A percentile compares a stretch with the other conserved stretches of the same genome.
Evolutionary conservation across 2,797 vertebrate genomes (phyloP).

Genomic region (Sebastes umbrosus): DNA sequence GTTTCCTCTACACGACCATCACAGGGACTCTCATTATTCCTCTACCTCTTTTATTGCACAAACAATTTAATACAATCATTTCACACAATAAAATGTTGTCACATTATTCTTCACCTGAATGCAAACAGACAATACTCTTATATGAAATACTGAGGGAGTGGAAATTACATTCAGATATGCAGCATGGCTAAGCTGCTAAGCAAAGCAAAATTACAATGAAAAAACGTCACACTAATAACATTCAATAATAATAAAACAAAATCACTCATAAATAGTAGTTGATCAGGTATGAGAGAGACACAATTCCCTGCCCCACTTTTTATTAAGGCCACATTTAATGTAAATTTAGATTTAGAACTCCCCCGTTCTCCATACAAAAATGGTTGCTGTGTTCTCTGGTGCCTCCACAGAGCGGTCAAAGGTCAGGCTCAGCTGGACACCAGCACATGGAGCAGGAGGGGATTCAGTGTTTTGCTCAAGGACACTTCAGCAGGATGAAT

Average conservation of each 20-base stretch:
- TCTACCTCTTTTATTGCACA: slow-evolving; percentile 15
- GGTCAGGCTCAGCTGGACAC: background rate
- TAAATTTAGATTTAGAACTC: background rate
- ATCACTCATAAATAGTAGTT: background rate
- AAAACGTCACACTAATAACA: background rate
- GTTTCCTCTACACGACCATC: background rate
- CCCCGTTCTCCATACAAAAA: background rate
- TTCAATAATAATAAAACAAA: background rate
- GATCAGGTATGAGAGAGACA: background rate
- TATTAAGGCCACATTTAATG: background rate
- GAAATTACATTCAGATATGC: background rate
- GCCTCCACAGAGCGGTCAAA: background rate
- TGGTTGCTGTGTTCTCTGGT: no score
- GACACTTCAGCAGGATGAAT: background rate
- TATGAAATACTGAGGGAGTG: background rate
- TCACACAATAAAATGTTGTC: background rate
- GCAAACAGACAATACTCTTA: background rate
- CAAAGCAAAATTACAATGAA: background rate
- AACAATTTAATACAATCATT: background rate
- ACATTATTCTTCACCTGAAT: background rate
- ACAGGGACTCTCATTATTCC: background rate
- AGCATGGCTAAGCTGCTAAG: background rate
- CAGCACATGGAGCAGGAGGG: background rate
- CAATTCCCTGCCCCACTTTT: background rate
- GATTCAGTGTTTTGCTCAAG: no score